Evolutionary conservation across 2,113 vertebrate genomes (phyloP).

Genomic region (Oreotrochilus melanogaster): DNA sequence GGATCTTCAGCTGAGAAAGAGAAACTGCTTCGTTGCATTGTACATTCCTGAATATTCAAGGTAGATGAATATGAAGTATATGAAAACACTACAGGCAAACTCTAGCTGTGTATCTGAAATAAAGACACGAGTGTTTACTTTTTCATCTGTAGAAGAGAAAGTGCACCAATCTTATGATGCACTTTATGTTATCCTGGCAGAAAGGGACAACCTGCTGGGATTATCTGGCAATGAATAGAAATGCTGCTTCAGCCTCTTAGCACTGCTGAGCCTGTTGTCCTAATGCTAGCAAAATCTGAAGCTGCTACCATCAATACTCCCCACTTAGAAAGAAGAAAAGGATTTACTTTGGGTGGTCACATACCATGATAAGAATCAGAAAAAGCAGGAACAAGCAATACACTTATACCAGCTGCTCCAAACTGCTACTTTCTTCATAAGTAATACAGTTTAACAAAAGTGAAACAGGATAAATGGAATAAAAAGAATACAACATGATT

Average conservation of each 20-base stretch:
- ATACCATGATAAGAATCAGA: background rate
- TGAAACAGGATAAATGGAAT: background rate
- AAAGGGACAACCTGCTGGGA: constrained; percentile 38
- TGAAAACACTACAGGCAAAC: background rate
- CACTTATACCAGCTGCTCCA: background rate
- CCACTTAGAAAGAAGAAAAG: background rate
- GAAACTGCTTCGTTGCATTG: background rate
- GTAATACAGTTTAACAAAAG: background rate
- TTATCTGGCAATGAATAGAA: constrained; percentile 42
- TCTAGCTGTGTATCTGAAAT: background rate
- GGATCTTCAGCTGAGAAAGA: background rate
- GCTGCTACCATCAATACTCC: background rate
- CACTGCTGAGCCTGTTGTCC: background rate
- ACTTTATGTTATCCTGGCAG: background rate
- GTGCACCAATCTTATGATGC: background rate
- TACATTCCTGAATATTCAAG: background rate
- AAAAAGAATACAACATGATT: background rate
- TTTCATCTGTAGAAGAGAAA: background rate
- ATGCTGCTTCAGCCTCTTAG: constrained; percentile 4
- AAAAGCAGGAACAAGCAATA: background rate
- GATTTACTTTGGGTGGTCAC: background rate
- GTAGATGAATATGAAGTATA: fast-evolving
- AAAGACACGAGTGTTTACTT: background rate
- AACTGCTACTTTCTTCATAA: background rate
- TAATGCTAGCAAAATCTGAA: background rate